phyloP scores from a whole-genome alignment of 2,797 vertebrate species.

The Cuculus canorus region DNA sequence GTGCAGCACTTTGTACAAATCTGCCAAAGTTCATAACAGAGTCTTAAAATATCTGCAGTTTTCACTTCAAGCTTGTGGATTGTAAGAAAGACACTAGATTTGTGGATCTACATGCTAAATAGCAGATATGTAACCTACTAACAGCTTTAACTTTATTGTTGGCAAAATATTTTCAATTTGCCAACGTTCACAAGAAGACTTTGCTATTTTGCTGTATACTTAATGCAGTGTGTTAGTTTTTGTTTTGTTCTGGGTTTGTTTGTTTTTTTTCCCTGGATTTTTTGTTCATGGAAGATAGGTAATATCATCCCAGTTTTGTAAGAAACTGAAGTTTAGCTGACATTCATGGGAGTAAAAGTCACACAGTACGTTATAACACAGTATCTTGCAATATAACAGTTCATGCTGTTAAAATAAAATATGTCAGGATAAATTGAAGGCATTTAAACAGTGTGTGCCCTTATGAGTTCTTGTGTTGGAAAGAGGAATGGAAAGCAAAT shows the following conservation, averaged over 20 bases:
- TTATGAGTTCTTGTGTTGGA: conserved; percentile 27
- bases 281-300: neutral
- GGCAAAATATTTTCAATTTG: conserved; percentile 8
- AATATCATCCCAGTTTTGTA: conserved; percentile 7
- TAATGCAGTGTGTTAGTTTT: neutral
- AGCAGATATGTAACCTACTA: neutral
- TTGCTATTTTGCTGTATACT: neutral
- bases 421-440: conserved; percentile 38
- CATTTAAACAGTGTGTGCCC: conserved; percentile 19
- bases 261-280: too few species aligned
- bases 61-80: neutral
- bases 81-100: neutral
- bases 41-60: neutral
- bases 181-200: neutral
- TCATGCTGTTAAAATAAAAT: conserved; percentile 47
- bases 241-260: neutral
- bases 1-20: neutral
- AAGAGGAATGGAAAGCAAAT: conserved; percentile 4
- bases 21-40: neutral
- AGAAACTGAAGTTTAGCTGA: conserved; percentile 8
- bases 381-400: conserved; percentile 40
- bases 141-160: neutral
- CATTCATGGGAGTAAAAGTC: conserved; percentile 31
- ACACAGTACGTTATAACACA: neutral
- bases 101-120: neutral